Evolutionary conservation across 1,140 invertebrate genomes (phyloP).

Genomic region (Lordiphosa clarofinis): DNA sequence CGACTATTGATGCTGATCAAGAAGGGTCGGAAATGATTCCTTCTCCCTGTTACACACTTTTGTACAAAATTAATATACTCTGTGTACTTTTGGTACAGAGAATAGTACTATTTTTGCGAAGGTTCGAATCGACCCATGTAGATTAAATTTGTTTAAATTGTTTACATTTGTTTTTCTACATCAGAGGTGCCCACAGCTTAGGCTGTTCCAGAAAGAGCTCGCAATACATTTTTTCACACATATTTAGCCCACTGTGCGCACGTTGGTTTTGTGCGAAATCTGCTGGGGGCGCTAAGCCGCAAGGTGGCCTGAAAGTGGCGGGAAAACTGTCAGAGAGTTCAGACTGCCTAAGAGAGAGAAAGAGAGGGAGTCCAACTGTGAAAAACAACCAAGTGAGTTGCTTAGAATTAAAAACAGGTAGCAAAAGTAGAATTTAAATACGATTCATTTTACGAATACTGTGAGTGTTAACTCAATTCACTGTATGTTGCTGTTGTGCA

Average conservation of each 20-base stretch:
- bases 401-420: conserved; percentile 72
- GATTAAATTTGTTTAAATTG: too few relatives aligned
- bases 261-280: conserved; percentile 62
- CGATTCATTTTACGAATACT: conserved; percentile 17
- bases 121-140: too few relatives aligned
- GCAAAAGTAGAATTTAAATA: conserved; percentile 30
- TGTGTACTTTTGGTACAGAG: too few relatives aligned
- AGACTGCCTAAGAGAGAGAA: neutral
- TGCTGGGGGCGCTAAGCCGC: conserved; percentile 45
- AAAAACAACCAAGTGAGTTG: conserved; percentile 46
- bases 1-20: too few relatives aligned
- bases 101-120: too few relatives aligned
- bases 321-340: conserved; percentile 63
- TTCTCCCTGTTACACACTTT: too few relatives aligned
- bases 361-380: conserved; percentile 9
- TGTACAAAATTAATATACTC: too few relatives aligned
- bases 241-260: conserved; percentile 55
- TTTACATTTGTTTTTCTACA: too few relatives aligned
- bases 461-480: conserved; percentile 14
- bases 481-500: neutral
- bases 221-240: neutral
- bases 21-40: too few relatives aligned
- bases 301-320: conserved; percentile 70
- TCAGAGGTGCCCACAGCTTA: too few relatives aligned
- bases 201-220: too few relatives aligned